Evolutionary conservation across 1,140 invertebrate species (phyloP).

Genomic region (Melanaphis sacchari): DNA sequence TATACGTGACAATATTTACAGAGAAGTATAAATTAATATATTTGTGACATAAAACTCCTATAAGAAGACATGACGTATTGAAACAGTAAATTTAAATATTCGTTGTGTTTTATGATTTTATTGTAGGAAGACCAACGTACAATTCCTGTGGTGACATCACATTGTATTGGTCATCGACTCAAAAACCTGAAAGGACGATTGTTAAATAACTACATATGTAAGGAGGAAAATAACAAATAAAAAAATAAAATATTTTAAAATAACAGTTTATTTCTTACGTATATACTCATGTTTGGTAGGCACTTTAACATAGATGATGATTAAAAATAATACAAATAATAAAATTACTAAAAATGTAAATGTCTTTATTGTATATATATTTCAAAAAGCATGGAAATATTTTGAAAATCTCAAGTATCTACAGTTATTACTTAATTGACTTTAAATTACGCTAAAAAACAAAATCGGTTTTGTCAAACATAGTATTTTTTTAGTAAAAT

Average conservation of each 20-base stretch:
- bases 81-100: background rate
- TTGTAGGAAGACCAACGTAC: background rate
- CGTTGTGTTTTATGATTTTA: background rate
- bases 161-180: background rate
- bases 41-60: background rate
- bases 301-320: too few relatives aligned
- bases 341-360: too few relatives aligned
- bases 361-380: too few relatives aligned
- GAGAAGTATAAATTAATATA: background rate
- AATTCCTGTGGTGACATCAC: background rate
- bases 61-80: background rate
- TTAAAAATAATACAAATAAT: too few relatives aligned
- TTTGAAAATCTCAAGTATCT: too few relatives aligned
- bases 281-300: too few relatives aligned
- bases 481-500: too few relatives aligned
- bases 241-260: background rate
- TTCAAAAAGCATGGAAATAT: too few relatives aligned
- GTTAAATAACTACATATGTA: background rate
- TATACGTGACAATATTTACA: background rate
- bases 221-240: background rate
- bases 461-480: too few relatives aligned
- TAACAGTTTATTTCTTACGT: background rate
- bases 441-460: too few relatives aligned
- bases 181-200: background rate
- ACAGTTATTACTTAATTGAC: too few relatives aligned